Percentiles rank a stretch among this genome's conserved stretches.
Evolutionary conservation across 2,888 invertebrate genomes (phyloP).

Genomic region (Polymixis flavicincta): DNA sequence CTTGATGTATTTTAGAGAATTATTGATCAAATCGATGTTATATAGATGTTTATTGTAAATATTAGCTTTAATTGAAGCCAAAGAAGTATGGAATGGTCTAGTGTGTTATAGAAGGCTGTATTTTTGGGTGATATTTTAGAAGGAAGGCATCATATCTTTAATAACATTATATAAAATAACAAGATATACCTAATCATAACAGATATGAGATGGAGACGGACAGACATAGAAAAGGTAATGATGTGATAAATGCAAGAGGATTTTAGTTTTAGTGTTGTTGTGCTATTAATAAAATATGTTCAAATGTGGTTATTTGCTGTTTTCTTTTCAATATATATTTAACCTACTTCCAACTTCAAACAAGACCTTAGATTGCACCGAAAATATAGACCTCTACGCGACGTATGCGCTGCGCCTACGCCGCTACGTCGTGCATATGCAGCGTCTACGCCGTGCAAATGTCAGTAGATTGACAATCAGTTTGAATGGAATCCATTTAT

Average conservation of each 20-base stretch:
- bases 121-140: conserved; percentile 90
- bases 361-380: background rate
- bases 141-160: conserved; percentile 87
- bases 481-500: conserved; percentile 1
- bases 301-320: conserved; percentile 82
- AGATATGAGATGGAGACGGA: conserved; percentile 59
- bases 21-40: conserved; percentile 90
- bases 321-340: conserved; percentile 59
- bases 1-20: conserved; percentile 90
- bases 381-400: background rate
- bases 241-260: conserved; percentile 86
- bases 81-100: conserved; percentile 83
- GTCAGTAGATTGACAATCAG: background rate
- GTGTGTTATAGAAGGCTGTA: conserved; percentile 90
- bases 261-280: conserved; percentile 90
- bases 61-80: conserved; percentile 83
- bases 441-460: background rate
- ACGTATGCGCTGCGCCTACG: conserved; percentile 1
- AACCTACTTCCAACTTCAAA: background rate
- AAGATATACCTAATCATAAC: conserved; percentile 63
- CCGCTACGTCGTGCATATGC: background rate
- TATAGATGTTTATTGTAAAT: conserved; percentile 90
- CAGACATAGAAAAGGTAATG: conserved; percentile 80
- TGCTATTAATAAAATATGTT: conserved; percentile 90
- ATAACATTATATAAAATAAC: conserved; percentile 81